Base-by-base conservation (phyloP, 1,140 invertebrate genomes). In the Ectropis grisescens region DNA sequence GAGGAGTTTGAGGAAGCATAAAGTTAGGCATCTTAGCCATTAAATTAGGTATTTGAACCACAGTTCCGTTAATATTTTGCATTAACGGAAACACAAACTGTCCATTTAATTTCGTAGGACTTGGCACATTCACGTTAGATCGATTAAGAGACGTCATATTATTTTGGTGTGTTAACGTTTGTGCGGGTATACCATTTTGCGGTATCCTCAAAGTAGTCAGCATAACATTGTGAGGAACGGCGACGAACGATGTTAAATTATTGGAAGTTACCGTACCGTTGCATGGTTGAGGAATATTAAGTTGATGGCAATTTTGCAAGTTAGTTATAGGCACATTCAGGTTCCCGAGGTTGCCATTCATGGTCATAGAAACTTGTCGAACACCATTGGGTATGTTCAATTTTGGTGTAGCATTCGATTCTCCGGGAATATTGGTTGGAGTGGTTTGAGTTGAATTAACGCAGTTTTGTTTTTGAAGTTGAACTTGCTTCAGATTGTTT, bases 141-240 rank as follows among this genome's bases (percentile, higher is more conserved):
- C 76, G 50, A 46, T 75, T 81, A 35, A 69, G 79, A 33, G 67
- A 39, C 34, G 43, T 42, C 37, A 76, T 62, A 47, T 64, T 68
- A 44, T 59, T 65, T 49, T 59, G 67, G 35, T 67, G 70, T 10
- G 47, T 55, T 38, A 76, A 39, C 2, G 64, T 56, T 59, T 70
- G 71, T 14, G 69, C 38, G n/a, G 61, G 54, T 41, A 71, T 48
- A 29, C 64, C 69, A 34, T 79, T 82, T 37, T 78, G 75, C 11
- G 83, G 83, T 68, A 85, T 76, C 48, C 82, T 71, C 51, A 84
- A 64, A 0, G 83, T 70, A 14, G 83, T 81, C 3, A 84, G 58
- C 67, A 85, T 82, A 5, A 85, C 75, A 38, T 83, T 80, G 47
- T 71, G 81, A 29, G 78, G 69, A 29, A 83, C 59, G 6, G 76